A percentile compares a stretch with the other conserved stretches of the same genome.
Conservation (phyloP, 2,113 vertebrate genomes). For the Albula goreensis region DNA sequence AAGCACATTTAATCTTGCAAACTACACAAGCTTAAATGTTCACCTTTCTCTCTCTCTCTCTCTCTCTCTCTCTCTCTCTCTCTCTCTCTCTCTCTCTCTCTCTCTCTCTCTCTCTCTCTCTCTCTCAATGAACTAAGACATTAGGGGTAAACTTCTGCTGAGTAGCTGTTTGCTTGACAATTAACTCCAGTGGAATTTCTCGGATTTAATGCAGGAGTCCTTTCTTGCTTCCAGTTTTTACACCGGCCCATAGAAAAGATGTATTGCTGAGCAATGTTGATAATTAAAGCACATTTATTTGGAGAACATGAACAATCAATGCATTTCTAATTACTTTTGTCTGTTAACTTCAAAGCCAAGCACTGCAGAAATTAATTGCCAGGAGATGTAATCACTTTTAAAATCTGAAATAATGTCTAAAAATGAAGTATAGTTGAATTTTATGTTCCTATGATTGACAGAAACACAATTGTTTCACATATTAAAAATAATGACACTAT, state of each 20-base stretch:
- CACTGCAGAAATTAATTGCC: conserved; percentile 20
- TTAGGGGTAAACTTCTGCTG: neutral
- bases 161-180: conserved; percentile 4
- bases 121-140: conserved; percentile 10
- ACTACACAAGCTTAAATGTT: no score
- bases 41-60: no score
- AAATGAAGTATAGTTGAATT: neutral
- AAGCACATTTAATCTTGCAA: no score
- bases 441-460: no score
- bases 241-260: conserved; percentile 14
- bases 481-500: neutral
- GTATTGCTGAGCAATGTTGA: conserved; percentile 21
- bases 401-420: neutral
- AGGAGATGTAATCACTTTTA: conserved; percentile 15
- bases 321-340: conserved; percentile 22
- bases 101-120: conserved; percentile 37
- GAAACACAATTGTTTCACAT: neutral
- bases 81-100: neutral
- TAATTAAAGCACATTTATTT: conserved; percentile 20
- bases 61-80: neutral
- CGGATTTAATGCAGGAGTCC: neutral
- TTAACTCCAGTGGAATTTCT: neutral
- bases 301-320: conserved; percentile 19
- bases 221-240: neutral
- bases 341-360: conserved; percentile 23